phyloP scores from a whole-genome alignment of 2,113 vertebrate genomes.

The Vidua macroura region DNA sequence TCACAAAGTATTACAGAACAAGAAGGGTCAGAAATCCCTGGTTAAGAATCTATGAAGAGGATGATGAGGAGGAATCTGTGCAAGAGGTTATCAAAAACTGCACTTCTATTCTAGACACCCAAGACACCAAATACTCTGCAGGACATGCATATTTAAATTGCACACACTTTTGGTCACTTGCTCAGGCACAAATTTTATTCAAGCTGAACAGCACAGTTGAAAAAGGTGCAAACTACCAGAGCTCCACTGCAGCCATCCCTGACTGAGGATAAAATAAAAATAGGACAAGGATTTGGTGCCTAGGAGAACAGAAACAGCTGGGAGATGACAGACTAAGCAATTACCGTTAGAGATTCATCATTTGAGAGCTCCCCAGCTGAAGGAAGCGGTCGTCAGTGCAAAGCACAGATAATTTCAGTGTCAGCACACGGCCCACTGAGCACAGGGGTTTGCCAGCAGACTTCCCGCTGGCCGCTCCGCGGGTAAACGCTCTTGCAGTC shows the following conservation, averaged over 20 bases:
- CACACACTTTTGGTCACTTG: background rate
- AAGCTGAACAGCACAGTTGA: background rate
- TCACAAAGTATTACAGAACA: background rate
- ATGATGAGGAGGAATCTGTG: background rate
- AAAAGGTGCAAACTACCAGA: background rate
- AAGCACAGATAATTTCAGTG: background rate
- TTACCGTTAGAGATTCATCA: background rate
- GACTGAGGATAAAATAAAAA: background rate
- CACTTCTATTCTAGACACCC: background rate
- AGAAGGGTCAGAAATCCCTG: background rate
- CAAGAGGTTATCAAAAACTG: background rate
- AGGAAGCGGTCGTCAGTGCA: background rate
- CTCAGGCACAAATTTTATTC: background rate
- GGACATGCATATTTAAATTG: background rate
- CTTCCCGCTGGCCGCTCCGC: rapidly evolving
- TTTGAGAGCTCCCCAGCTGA: background rate
- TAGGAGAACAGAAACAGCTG: background rate
- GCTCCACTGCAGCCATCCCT: background rate
- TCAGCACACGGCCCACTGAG: rapidly evolving
- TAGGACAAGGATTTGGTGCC: background rate
- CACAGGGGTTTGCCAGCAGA: background rate
- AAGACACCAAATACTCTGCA: background rate
- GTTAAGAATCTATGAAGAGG: background rate
- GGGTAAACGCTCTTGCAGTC: background rate
- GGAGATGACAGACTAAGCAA: background rate